Conservation (phyloP, 2,113 vertebrate genomes). For the Anarhynchus alexandrinus region DNA sequence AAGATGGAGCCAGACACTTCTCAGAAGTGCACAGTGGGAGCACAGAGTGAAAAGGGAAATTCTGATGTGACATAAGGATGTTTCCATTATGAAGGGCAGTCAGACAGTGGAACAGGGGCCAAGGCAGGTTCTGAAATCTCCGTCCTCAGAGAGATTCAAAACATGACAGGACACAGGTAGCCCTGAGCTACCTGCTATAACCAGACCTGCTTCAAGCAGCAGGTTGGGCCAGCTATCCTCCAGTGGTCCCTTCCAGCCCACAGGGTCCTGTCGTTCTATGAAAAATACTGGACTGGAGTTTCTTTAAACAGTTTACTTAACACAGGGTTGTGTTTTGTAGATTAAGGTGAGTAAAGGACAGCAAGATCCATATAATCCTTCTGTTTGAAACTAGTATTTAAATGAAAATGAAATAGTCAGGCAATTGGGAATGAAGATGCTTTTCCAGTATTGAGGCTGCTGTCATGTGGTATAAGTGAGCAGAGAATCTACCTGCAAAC, state of each 20-base stretch:
- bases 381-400: neutral
- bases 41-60: neutral
- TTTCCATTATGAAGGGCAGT: neutral
- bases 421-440: neutral
- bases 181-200: neutral
- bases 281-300: neutral
- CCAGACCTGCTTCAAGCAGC: neutral
- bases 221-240: neutral
- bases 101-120: neutral
- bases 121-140: neutral
- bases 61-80: rapidly evolving
- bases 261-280: neutral
- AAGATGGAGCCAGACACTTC: neutral
- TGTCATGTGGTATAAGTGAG: neutral
- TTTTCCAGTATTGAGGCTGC: neutral
- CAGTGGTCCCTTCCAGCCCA: neutral
- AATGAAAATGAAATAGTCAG: neutral
- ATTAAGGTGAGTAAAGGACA: neutral
- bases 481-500: neutral
- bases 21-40: neutral
- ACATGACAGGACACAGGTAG: rapidly evolving
- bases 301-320: neutral
- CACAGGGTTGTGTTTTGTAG: neutral
- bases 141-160: neutral
- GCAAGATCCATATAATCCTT: neutral